Evolutionary conservation across 2,113 vertebrate genomes (phyloP), one percentile per base, ranked within the genome.

Genomic region (Ciconia maguari): DNA sequence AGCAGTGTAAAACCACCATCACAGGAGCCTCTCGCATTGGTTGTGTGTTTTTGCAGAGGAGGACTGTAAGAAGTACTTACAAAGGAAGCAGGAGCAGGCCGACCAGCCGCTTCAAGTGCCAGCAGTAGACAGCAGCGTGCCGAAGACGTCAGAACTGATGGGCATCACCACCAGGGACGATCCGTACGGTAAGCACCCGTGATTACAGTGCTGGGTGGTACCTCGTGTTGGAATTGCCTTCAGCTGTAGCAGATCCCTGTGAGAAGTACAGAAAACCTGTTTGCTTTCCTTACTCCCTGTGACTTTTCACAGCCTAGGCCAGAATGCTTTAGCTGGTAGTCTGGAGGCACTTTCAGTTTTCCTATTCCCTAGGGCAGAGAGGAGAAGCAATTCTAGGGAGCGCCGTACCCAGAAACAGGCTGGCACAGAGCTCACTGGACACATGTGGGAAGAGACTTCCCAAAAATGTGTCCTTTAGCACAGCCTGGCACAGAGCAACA

Each of bases 151-250:
- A 0, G 99, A 99, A 21, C 91, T 96, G 78, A 36, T 75, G 4
- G 98, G 98, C 42, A 98, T 99, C 96, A 99, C 99, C 27, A 97
- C 98, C n/a, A 95, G 96, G 5, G 99, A 99, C 2, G 98, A 99
- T 60, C 99, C 98, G 0, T 95, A 97, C 0, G 99, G 99, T 99
- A 83, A 97, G 96, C 4, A 4, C 52, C 58, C 0, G 0, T 1
- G 7, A 15, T 57, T 11, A 12, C 46, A 3, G 6, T n/a, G 49
- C 72, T 68, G 74, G 6, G 6, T 16, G 25, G 8, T n/a, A 2
- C 21, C n/a, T 70, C 4, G 0, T 24, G 30, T 5, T 36, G 71
- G 60, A 55, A 26, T 51, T 3, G 1, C 19, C 18, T 76, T 65
- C 44, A 8, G 32, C 21, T 74, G 57, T 3, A 65, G 66, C 62